These are phyloP conservation scores for Anhinga rufa DNA, from an alignment of 2,113 vertebrate genomes.

Conservation along the genomic window DNA sequence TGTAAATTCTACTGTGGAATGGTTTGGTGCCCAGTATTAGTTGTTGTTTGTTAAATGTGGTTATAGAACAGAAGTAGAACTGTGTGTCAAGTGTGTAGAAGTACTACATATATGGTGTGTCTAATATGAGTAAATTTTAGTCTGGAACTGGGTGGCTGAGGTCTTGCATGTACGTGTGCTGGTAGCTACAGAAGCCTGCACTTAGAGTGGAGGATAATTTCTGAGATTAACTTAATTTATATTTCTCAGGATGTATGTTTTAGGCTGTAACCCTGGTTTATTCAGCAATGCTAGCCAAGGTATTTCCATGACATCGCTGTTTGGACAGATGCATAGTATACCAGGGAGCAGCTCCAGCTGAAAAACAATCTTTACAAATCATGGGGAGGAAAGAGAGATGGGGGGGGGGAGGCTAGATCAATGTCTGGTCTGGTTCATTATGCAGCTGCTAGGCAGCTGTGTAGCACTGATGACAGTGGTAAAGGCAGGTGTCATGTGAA, in stretches of 20 bases:
- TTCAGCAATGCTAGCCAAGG: neutral
- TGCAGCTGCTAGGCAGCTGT: neutral
- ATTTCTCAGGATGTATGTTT: neutral
- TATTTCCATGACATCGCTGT: neutral
- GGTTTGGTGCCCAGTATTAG: neutral
- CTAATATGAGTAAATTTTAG: neutral
- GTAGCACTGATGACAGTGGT: neutral
- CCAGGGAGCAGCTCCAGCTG: neutral
- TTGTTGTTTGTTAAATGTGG: neutral
- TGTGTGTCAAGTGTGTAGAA: neutral
- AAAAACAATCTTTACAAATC: neutral
- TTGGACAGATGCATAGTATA: neutral
- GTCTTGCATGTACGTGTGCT: neutral
- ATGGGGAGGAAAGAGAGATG: neutral
- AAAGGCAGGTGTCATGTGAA: neutral
- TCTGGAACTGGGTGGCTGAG: neutral
- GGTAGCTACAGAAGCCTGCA: neutral
- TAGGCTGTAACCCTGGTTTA: neutral
- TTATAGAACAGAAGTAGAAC: neutral
- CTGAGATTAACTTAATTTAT: neutral
- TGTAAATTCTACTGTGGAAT: neutral
- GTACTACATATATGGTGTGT: neutral
- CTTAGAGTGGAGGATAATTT: neutral
- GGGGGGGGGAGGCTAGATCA: neutral
- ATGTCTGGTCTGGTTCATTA: neutral